Percentiles rank a stretch among this genome's conserved stretches.
Conservation (phyloP, 2,888 invertebrate genomes). For the Acanthococcus lagerstroemiae region DNA sequence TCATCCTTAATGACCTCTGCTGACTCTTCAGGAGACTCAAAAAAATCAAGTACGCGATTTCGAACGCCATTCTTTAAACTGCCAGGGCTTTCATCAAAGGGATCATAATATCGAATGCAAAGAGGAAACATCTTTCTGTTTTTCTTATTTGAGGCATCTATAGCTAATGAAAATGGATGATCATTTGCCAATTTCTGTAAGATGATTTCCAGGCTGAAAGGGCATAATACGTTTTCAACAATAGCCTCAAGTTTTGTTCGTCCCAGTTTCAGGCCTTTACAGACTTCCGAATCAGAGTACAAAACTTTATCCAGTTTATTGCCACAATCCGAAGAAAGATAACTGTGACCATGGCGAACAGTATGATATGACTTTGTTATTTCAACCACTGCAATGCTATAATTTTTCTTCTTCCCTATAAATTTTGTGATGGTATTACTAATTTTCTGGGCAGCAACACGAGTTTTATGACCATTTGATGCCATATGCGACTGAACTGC, state of each 20-base stretch:
- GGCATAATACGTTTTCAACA: not conserved
- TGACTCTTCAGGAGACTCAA: slow-evolving; percentile 5
- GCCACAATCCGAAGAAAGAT: slow-evolving; percentile 35
- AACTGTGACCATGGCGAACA: slow-evolving; percentile 36
- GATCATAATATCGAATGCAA: slow-evolving; percentile 11
- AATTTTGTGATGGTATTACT: slow-evolving; percentile 29
- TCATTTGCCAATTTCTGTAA: not conserved
- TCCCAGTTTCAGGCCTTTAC: slow-evolving; percentile 6
- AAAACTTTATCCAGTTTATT: slow-evolving; percentile 34
- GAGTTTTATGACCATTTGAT: slow-evolving; percentile 29
- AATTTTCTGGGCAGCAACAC: not conserved
- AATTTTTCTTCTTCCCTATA: slow-evolving; percentile 23
- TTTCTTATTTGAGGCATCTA: slow-evolving; percentile 21
- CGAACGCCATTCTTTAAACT: slow-evolving; percentile 3
- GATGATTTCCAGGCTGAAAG: not conserved
- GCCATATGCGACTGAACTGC: slow-evolving; percentile 11
- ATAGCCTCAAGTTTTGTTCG: slow-evolving; percentile 19
- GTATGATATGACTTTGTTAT: slow-evolving; percentile 35
- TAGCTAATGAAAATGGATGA: slow-evolving; percentile 2
- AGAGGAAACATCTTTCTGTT: slow-evolving; percentile 13
- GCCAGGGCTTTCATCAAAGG: not conserved
- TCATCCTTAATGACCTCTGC: slow-evolving; percentile 3
- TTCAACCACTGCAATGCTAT: slow-evolving; percentile 35
- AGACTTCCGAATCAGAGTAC: slow-evolving; percentile 34
- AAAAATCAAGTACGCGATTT: slow-evolving; percentile 20